Base-by-base conservation (phyloP, 1,140 invertebrate genomes). In the Leptinotarsa lineolata region DNA sequence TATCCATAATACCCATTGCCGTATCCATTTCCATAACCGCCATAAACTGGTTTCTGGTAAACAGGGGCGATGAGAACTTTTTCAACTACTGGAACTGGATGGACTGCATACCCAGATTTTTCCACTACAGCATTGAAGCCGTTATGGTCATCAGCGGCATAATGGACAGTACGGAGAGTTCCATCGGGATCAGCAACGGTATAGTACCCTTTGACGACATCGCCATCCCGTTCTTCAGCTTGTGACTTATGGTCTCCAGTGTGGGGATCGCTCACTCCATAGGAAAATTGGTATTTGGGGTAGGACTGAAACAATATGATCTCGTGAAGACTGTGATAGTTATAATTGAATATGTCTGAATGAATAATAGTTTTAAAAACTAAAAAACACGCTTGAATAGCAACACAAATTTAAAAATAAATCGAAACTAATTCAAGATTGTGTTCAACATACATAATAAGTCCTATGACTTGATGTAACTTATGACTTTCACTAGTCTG, bases 221-320 rank as follows among this genome's bases (percentile, higher is more conserved):
- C 85, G 4, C 86, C 87, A 58, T 85, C 79, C 18, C 86, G 82
- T 54, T 80, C 85, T 77, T 88, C 87, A 64, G 86, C 78, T 72
- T 81, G 80, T 81, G 88, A 88, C 81, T 92, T 91, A 75, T 89
- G 90, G 83, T 92, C 90, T 64, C 92, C 91, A 30, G 90, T 93
- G 74, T 88, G 84, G 0, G 89, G 89, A 81, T 93, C 92, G 11
- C 89, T 87, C 2, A 93, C 90, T 61, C 90, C 90, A 83, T 93
- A 93, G 21, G 89, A 88, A 85, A 90, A 92, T 81, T 88, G 90
- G 83, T 93, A 93, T 66, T 90, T 88, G 2, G 91, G 92, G 83
- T 92, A 89, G 88, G 67, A 15, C 48, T 54, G 48, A 5, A 54
- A 39, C 30, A 39, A 39, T 8, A 39, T 39, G 30, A 39, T 39